Base-by-base conservation (phyloP, 2,888 invertebrate species). In the Ephialtes manifestator region DNA sequence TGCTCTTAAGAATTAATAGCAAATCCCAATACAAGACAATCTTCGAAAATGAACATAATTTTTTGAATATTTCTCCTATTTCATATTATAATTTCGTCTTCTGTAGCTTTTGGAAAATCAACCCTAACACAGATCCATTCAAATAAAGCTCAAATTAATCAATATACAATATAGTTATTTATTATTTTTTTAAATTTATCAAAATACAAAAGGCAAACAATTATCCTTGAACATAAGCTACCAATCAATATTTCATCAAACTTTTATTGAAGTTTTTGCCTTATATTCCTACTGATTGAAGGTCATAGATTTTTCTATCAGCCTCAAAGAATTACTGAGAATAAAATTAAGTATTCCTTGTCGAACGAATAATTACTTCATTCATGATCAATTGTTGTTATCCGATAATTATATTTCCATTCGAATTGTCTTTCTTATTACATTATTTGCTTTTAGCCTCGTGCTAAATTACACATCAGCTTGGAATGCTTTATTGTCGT, bases 381-480 rank as follows among this genome's bases (percentile, higher is more conserved):
- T n/a, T 18, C 60, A 63, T 63, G 35, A 63, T 35, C 31, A 63
- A 63, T 63, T 31, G 31, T 63, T 31, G 31, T n/a, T 35, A 35
- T 51, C 46, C 4, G 15, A 46, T 46, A 53, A 10, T 53, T 60
- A 31, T 28, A 31, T 60, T 15, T 15, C n/a, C 20, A 0, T 35
- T 63, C n/a, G n/a, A 18, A 18, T 63, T 58, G 28, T 58, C 24
- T 28, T 24, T 58, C 4, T 20, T 10, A 11, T 3, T 18, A n/a
- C 8, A 39, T 18, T 39, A 65, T 65, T 65, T 20, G 13, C 18
- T 20, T 39, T 2, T 43, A 65, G 4, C 65, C 65, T 65, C 28
- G 65, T 65, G 18, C 65, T 18, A 39, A 43, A 65, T 65, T 43
- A 65, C 65, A 43, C 65, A 43, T 39, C 18, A 43, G 20, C 39